These are phyloP conservation scores for Plectus sambesii DNA, from an alignment of 1,140 invertebrate species.

Conservation along the genomic window DNA sequence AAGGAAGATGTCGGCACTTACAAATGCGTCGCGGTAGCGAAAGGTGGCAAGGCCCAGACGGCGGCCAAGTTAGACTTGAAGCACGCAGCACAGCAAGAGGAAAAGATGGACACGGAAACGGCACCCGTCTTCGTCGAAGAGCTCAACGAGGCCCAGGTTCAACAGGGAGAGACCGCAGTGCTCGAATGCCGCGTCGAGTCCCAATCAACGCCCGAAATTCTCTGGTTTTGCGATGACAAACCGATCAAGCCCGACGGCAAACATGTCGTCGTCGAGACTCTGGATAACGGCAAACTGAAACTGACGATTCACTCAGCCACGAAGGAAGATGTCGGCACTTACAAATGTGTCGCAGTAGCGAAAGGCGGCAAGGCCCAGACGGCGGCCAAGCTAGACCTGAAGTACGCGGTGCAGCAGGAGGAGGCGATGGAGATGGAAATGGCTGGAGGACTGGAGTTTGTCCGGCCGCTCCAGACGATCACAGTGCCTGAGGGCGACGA, in stretches of 20 bases:
- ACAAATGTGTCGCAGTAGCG: conserved; percentile 30
- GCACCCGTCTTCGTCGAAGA: conserved; percentile 16
- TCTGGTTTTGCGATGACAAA: conserved; percentile 38
- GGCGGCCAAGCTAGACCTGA: conserved; percentile 15
- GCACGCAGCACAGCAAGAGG: conserved; percentile 25
- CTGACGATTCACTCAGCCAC: conserved; percentile 30
- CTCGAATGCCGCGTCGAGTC: conserved; percentile 20
- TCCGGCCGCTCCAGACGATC: conserved; percentile 4
- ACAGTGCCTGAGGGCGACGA: conserved; percentile 11
- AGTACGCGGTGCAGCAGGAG: conserved; percentile 23
- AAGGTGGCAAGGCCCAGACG: conserved; percentile 21
- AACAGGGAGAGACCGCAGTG: conserved; percentile 2
- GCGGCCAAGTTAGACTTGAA: conserved; percentile 25
- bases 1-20: conserved; percentile 28
- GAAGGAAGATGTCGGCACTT: conserved; percentile 33
- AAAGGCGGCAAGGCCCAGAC: conserved; percentile 21
- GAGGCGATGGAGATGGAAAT: no score
- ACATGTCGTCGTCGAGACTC: conserved; percentile 59
- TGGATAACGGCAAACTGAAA: conserved; percentile 51
- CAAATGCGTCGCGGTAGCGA: conserved; percentile 28
- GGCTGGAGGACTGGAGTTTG: no score
- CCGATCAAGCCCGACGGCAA: conserved; percentile 20
- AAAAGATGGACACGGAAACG: conserved; percentile 14
- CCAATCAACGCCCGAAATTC: conserved; percentile 28
- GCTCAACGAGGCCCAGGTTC: background rate